Conservation (phyloP, 2,888 invertebrate genomes). For the Synanthedon andrenaeformis region DNA sequence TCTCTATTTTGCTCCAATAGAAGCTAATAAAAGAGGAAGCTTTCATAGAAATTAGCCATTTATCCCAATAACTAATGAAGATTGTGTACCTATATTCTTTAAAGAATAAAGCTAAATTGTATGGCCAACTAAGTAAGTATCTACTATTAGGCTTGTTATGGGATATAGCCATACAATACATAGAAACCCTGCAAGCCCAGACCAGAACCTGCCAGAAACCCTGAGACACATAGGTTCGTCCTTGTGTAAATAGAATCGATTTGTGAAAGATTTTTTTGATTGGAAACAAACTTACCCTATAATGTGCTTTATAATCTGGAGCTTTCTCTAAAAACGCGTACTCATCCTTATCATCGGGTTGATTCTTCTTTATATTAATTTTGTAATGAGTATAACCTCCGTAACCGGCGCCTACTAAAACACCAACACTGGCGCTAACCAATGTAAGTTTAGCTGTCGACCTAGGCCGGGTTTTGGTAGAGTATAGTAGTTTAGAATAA, state of each 20-base stretch:
- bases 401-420: conserved; percentile 67
- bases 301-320: conserved; percentile 65
- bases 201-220: no score
- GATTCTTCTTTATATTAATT: conserved; percentile 43
- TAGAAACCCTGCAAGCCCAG: no score
- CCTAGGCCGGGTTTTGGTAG: conserved; percentile 39
- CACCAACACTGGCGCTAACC: conserved; percentile 71
- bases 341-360: conserved; percentile 39
- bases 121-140: no score
- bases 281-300: conserved; percentile 35
- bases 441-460: conserved; percentile 65
- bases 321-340: conserved; percentile 51
- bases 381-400: conserved; percentile 64
- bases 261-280: neutral
- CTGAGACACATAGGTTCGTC: no score
- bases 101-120: no score
- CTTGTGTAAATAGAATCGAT: no score
- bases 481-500: conserved; percentile 20
- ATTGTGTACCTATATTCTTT: no score
- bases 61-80: no score
- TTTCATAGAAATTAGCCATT: no score
- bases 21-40: no score
- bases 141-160: neutral
- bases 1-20: no score
- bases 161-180: neutral